Evolutionary conservation across 1,140 invertebrate genomes (phyloP), one percentile per base, ranked within the genome.

Genomic region (Zaprionus capensis): DNA sequence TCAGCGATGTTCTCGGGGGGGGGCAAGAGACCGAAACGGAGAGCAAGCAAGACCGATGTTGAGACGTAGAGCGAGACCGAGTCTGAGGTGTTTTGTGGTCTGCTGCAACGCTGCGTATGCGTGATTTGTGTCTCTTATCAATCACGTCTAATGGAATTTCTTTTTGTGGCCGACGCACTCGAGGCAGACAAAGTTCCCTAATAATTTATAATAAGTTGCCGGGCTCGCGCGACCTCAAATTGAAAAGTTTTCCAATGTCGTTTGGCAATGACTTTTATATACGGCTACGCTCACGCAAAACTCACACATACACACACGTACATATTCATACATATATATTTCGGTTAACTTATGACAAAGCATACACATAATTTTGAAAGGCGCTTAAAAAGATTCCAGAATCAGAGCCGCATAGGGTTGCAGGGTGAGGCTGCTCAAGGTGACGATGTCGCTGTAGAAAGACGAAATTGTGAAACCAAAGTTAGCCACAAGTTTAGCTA

Each of bases 101-200:
- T 14, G 51, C 38, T 63, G 75, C 76, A 85, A 76, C 75, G 41
- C 44, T 80, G 79, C 76, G 85, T 81, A 82, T 82, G 76, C 86
- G 85, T 90, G 86, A 90, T 90, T 90, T 90, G 86, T 90, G 82
- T 90, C 86, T 91, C 86, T 90, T 90, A 90, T 90, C 82, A 90
- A 90, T 90, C 85, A 90, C 82, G 85, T 68, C 82, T 90, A 90
- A 90, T 90, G 85, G 86, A 85, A 85, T 88, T 88, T 88, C 71
- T 71, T 76, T 44, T 66, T 46, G 51, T 59, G 68, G 65, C 49
- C 31, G 9, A 22, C 72, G 53, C 62, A 80, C 83, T 86, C 76
- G 70, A 82, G 57, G 77, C 81, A 71, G 81, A 84, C 81, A 81
- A 90, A 88, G 85, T 90, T 88, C 69, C 69, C 64, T 76, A 79